Evolutionary conservation across 2,888 invertebrate species (phyloP).

Genomic region (Eupeodes luniger): DNA sequence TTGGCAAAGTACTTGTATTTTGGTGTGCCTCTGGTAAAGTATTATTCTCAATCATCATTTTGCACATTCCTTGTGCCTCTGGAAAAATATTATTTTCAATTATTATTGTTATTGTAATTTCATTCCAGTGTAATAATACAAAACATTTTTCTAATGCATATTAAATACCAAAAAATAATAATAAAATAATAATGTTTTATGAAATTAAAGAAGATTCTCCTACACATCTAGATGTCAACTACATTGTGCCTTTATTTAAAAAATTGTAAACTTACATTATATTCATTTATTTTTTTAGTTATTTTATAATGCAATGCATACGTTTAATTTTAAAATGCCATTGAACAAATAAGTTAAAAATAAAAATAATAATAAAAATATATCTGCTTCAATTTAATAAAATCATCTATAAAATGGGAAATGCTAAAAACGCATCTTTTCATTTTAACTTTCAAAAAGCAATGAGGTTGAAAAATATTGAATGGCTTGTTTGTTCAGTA

Average conservation of each 20-base stretch:
- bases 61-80: not conserved
- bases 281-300: not conserved
- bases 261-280: not conserved
- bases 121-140: constrained; percentile 34
- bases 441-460: too few relatives aligned
- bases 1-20: constrained; percentile 2
- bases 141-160: not conserved
- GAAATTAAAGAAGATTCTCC: not conserved
- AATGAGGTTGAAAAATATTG: too few relatives aligned
- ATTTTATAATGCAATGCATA: not conserved
- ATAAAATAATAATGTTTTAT: not conserved
- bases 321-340: not conserved
- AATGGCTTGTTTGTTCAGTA: too few relatives aligned
- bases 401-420: too few relatives aligned
- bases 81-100: constrained; percentile 45
- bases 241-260: not conserved
- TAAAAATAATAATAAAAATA: not conserved
- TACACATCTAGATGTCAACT: too few relatives aligned
- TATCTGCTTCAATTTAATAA: too few relatives aligned
- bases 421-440: too few relatives aligned
- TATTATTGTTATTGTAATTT: constrained; percentile 41
- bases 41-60: constrained; percentile 41
- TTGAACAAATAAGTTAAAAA: constrained; percentile 16
- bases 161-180: not conserved
- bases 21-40: constrained; percentile 26